These are phyloP conservation scores for Platanista minor DNA, from an alignment of 2,113 vertebrate genomes.

Conservation along the genomic window DNA sequence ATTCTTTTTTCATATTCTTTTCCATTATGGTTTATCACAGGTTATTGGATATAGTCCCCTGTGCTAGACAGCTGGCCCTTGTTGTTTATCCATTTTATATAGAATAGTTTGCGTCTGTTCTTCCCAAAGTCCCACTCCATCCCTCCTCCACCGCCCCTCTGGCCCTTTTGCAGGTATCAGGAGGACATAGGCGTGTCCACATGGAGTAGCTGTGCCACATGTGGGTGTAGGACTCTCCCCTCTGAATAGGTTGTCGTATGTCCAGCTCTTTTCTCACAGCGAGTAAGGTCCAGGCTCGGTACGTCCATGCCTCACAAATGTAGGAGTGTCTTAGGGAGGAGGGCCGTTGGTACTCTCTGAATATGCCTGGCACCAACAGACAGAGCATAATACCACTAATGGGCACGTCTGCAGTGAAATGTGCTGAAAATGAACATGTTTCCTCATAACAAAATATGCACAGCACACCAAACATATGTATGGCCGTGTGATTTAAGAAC, in stretches of 20 bases:
- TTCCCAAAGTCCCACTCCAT: background rate
- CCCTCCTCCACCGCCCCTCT: background rate
- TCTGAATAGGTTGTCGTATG: background rate
- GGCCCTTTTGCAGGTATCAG: background rate
- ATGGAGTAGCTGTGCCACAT: accelerated
- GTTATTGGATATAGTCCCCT: background rate
- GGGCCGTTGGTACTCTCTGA: background rate
- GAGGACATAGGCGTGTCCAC: too few relatives aligned
- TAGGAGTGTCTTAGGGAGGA: background rate
- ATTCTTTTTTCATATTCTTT: background rate
- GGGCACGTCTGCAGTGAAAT: background rate
- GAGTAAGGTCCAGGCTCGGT: background rate
- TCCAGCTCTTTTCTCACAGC: background rate
- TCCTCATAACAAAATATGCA: conserved; percentile 44
- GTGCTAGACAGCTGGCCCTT: background rate
- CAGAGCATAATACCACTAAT: conserved; percentile 15
- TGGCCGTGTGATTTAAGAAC: background rate
- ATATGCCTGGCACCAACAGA: background rate
- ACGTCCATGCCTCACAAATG: background rate
- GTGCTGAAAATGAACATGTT: conserved; percentile 36
- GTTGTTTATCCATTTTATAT: background rate
- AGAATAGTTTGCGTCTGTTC: background rate
- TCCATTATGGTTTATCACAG: background rate
- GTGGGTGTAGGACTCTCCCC: accelerated
- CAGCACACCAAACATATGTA: conserved; percentile 9